A percentile compares a stretch with the other conserved stretches of the same genome.
Conservation (phyloP, 2,888 invertebrate genomes). For the Proisotoma minuta region DNA sequence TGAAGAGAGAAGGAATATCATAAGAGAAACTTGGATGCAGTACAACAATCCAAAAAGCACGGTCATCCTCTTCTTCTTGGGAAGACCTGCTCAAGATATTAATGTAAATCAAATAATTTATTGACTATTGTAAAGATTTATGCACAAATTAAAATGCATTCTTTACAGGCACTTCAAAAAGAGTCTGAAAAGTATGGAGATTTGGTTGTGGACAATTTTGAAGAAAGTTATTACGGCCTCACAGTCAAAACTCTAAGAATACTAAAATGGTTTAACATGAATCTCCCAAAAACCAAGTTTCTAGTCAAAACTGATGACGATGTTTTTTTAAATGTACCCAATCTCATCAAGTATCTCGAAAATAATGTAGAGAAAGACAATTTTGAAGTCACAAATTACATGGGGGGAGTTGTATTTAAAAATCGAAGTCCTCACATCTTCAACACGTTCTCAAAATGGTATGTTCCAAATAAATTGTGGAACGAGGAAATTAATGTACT, state of each 20-base stretch:
- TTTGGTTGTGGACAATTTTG: slow-evolving; percentile 33
- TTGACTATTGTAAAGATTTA: not conserved
- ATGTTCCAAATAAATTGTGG: slow-evolving; percentile 30
- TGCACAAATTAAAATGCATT: not conserved
- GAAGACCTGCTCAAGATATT: slow-evolving; percentile 24
- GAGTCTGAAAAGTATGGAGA: slow-evolving; percentile 25
- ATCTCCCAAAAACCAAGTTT: slow-evolving; percentile 24
- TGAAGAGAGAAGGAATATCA: slow-evolving; percentile 21
- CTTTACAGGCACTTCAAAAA: not conserved
- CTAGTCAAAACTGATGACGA: slow-evolving; percentile 38
- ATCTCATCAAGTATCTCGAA: slow-evolving; percentile 23
- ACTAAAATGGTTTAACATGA: slow-evolving; percentile 32
- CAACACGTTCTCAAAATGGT: slow-evolving; percentile 35
- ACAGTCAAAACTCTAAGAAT: slow-evolving; percentile 33
- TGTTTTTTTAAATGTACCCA: slow-evolving; percentile 31
- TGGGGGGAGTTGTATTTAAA: slow-evolving; percentile 28
- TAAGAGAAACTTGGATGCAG: slow-evolving; percentile 25
- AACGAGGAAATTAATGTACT: not conserved
- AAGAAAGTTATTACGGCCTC: slow-evolving; percentile 33
- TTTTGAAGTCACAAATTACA: slow-evolving; percentile 10
- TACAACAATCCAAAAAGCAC: not conserved
- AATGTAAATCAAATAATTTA: slow-evolving; percentile 14
- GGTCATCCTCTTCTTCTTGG: slow-evolving; percentile 26
- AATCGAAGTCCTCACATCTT: slow-evolving; percentile 26
- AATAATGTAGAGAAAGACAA: not conserved